Conservation (phyloP, 1,140 invertebrate genomes). For the Olivierus martensii region DNA sequence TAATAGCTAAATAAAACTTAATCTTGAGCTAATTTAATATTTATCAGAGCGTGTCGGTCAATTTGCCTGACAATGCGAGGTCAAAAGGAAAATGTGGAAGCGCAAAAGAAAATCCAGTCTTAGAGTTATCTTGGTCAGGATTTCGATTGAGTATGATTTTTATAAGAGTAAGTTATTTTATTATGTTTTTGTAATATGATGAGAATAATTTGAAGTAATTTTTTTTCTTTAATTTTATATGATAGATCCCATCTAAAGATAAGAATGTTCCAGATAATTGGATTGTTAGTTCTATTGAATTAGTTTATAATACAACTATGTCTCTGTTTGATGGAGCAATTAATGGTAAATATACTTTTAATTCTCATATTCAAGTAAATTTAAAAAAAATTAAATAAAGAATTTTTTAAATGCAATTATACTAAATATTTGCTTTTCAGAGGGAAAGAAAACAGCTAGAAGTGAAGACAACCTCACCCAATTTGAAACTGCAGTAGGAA, state of each 20-base stretch:
- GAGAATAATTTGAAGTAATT: no score
- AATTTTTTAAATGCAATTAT: no score
- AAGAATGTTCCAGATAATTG: constrained; percentile 4
- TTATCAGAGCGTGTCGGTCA: constrained; percentile 6
- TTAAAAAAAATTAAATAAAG: no score
- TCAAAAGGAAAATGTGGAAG: constrained; percentile 19
- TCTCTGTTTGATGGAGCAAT: constrained; percentile 21
- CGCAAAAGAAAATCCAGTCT: constrained; percentile 4
- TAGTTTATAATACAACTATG: constrained; percentile 22
- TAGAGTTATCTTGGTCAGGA: constrained; percentile 13
- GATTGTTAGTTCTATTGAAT: constrained; percentile 21
- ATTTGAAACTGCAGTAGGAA: constrained; percentile 69
- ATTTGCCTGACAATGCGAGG: constrained; percentile 15
- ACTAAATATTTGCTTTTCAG: no score
- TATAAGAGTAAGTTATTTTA: constrained; percentile 2
- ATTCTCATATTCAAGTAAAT: no score
- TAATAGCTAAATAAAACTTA: no score
- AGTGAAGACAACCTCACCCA: constrained; percentile 34
- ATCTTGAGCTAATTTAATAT: no score
- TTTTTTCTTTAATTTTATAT: no score
- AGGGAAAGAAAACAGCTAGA: constrained; percentile 10
- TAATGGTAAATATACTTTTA: constrained; percentile 19
- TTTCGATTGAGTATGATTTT: constrained; percentile 14
- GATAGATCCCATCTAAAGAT: no score
- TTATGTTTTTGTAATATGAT: no score